These are phyloP conservation scores for Hippopotamyrus pictus DNA, from an alignment of 2,797 vertebrate genomes.

Conservation along the genomic window DNA sequence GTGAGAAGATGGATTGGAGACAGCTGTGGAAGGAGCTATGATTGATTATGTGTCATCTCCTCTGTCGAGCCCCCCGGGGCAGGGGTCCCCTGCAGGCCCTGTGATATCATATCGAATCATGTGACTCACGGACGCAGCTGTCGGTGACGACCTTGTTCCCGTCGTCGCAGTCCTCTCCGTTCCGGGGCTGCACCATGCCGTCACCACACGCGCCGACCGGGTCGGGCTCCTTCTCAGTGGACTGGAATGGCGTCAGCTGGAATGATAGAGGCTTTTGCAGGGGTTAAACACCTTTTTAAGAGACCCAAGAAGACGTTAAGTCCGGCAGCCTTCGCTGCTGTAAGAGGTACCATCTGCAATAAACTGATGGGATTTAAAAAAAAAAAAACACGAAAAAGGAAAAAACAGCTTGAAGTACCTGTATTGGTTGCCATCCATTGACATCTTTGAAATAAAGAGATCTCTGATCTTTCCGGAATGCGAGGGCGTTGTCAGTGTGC, in stretches of 20 bases:
- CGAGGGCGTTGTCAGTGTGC: constrained; percentile 63
- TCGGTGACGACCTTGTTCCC: constrained; percentile 58
- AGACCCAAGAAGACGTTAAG: neutral
- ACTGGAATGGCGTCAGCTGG: constrained; percentile 59
- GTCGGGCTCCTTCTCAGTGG: constrained; percentile 42
- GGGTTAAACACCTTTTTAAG: neutral
- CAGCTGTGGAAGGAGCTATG: neutral
- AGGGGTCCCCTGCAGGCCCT: neutral
- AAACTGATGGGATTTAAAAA: neutral
- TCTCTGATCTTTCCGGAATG: constrained; percentile 70
- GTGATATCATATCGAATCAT: neutral
- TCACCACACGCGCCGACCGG: constrained; percentile 56
- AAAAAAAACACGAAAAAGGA: neutral
- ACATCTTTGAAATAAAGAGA: constrained; percentile 73
- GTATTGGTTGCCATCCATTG: constrained; percentile 71
- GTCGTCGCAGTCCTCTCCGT: constrained; percentile 69
- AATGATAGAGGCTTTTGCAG: constrained; percentile 13
- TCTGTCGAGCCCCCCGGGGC: neutral
- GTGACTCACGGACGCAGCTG: constrained; percentile 64
- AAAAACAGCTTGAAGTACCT: constrained; percentile 50
- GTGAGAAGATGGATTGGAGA: neutral
- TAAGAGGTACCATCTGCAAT: neutral
- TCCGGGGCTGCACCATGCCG: constrained; percentile 55
- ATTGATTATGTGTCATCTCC: neutral
- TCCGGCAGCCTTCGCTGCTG: neutral